Evolutionary conservation across 1,140 invertebrate species (phyloP).

Genomic region (Oppia nitens): DNA sequence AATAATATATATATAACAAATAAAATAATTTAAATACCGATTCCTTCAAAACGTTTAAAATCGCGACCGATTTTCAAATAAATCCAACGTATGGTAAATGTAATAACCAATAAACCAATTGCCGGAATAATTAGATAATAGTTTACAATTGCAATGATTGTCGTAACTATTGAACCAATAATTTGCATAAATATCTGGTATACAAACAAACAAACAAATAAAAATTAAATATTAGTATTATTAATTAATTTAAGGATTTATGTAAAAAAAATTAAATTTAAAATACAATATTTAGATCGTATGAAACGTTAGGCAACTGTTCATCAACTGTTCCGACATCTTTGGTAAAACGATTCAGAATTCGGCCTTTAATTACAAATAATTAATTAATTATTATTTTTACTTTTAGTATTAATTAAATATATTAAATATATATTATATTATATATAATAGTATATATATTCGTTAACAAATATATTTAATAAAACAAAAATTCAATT

Average conservation of each 20-base stretch:
- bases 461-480: background rate
- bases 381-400: background rate
- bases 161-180: constrained; percentile 48
- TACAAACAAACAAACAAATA: background rate
- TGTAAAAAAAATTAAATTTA: background rate
- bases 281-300: constrained; percentile 51
- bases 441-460: background rate
- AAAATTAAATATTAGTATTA: background rate
- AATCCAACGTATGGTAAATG: constrained; percentile 51
- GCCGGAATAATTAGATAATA: constrained; percentile 59
- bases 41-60: constrained; percentile 70
- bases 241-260: too few species aligned
- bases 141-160: constrained; percentile 40
- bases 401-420: too few species aligned
- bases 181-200: background rate
- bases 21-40: constrained; percentile 27
- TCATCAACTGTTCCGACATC: constrained; percentile 22
- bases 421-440: too few species aligned
- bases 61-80: constrained; percentile 64
- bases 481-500: background rate
- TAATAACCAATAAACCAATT: constrained; percentile 44
- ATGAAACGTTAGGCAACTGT: constrained; percentile 46
- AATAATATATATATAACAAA: background rate
- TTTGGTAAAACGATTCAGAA: constrained; percentile 23
- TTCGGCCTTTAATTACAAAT: constrained; percentile 33